Conservation (phyloP, 2,113 vertebrate species). For the Muntiacus reevesi region DNA sequence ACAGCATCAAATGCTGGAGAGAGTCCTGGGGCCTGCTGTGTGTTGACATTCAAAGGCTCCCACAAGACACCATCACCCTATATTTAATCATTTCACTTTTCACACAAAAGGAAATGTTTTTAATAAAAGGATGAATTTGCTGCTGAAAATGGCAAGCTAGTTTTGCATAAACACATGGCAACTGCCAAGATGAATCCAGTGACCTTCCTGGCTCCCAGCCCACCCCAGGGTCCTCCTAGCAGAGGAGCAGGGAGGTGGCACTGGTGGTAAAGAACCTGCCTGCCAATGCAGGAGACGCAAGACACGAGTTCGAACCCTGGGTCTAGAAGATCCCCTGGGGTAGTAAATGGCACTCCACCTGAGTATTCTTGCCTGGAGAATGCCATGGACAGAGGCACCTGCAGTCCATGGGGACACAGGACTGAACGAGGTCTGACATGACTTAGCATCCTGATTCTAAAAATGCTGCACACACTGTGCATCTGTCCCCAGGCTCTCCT, state of each 20-base stretch:
- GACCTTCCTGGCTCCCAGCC: neutral
- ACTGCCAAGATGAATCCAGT: neutral
- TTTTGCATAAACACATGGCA: neutral
- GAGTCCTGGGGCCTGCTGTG: neutral
- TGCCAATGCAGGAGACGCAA: neutral
- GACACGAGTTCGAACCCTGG: rapidly evolving
- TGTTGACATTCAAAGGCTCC: neutral
- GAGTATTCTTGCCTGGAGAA: neutral
- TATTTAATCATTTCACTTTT: neutral
- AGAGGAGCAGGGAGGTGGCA: neutral
- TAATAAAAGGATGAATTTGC: neutral
- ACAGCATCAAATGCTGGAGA: neutral
- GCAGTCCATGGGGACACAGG: neutral
- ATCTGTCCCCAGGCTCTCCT: neutral
- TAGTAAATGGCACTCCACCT: neutral
- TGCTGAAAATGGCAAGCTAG: neutral
- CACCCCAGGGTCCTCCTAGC: neutral
- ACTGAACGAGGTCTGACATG: neutral
- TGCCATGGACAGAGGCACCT: neutral
- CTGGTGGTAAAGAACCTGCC: neutral
- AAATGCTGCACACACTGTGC: neutral
- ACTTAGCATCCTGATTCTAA: neutral
- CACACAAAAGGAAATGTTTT: neutral
- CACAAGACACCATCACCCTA: neutral
- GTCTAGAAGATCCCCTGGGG: neutral